Evolutionary conservation across 1,140 invertebrate species (phyloP), one percentile per base, ranked within the genome.

Genomic region (Saccostrea cuccullata): DNA sequence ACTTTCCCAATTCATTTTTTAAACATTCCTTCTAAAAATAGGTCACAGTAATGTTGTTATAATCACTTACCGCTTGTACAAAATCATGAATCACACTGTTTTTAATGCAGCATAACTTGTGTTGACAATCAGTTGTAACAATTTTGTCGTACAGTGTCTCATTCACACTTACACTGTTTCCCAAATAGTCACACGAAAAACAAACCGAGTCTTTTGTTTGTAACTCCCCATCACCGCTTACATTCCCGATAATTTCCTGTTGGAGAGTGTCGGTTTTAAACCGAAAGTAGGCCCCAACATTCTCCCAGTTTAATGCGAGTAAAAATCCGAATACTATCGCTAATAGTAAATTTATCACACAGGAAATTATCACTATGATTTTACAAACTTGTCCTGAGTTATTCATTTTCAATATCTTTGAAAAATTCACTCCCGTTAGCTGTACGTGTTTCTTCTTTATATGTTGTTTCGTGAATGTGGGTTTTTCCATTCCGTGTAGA

Each of bases 151-250:
- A 77, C 0, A 77, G 30, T 36, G 70, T 77, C 26, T 77, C 70
- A 36, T 77, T 77, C 9, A 36, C 30, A 77, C 30, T 77, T 36
- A 77, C 70, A 77, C 26, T 26, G 13, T 15, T 17, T 15, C 70
- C 70, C 30, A 77, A 77, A 77, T 77, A 77, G 30, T 77, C 70
- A 36, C 70, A 77, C 8, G 23, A 30, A 77, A 77, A 77, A 77
- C 70, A 77, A 40, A 77, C 70, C 12, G 70, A 77, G 30, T 36
- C 30, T 64, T n/a, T 64, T 8, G 17, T 64, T n/a, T 17, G 17
- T 20, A 64, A 20, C 15, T 17, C 58, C 17, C 47, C 47, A 47
- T 64, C n/a, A 1, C 58, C 58, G 58, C 58, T 64, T n/a, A 64
- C 58, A 64, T 20, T 64, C 17, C 15, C 58, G 58, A 20, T 64